These are phyloP conservation scores for Meliscaeva auricollis DNA, from an alignment of 2,888 invertebrate species.

Conservation along the genomic window DNA sequence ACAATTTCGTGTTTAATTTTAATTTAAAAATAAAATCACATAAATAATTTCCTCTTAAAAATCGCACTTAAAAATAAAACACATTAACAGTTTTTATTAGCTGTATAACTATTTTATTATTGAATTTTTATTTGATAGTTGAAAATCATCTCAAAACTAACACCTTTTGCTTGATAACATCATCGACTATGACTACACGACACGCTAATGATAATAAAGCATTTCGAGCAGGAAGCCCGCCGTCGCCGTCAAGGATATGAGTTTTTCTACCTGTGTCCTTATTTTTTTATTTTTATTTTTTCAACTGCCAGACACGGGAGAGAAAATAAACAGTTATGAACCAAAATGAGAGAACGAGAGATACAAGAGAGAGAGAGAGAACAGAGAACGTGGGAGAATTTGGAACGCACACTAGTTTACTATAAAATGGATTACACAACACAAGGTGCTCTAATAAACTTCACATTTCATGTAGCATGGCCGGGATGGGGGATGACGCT, in stretches of 20 bases:
- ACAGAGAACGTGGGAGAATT: conserved; percentile 12
- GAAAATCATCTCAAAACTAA: conserved; percentile 46
- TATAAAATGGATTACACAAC: conserved; percentile 33
- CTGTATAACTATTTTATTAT: not conserved
- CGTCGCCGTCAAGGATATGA: conserved; percentile 50
- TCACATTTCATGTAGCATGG: conserved; percentile 35
- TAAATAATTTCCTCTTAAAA: not conserved
- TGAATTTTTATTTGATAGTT: not conserved
- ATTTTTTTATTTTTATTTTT: not conserved
- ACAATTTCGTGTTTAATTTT: not conserved
- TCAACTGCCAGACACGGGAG: conserved; percentile 9
- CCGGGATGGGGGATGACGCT: conserved; percentile 64
- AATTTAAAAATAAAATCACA: not conserved
- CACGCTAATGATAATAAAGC: conserved; percentile 58
- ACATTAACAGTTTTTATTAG: too few species aligned
- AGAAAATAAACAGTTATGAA: conserved; percentile 19
- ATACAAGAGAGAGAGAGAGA: conserved; percentile 6
- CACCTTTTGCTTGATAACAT: conserved; percentile 62
- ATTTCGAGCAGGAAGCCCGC: conserved; percentile 58
- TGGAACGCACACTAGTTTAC: conserved; percentile 45
- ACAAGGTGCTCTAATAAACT: conserved; percentile 63
- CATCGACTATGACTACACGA: conserved; percentile 51
- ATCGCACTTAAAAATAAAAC: too few species aligned
- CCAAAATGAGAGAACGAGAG: conserved; percentile 9
- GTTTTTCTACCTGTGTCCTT: conserved; percentile 30